Base-by-base conservation (phyloP, 2,113 vertebrate species). In the Zosterops lateralis region DNA sequence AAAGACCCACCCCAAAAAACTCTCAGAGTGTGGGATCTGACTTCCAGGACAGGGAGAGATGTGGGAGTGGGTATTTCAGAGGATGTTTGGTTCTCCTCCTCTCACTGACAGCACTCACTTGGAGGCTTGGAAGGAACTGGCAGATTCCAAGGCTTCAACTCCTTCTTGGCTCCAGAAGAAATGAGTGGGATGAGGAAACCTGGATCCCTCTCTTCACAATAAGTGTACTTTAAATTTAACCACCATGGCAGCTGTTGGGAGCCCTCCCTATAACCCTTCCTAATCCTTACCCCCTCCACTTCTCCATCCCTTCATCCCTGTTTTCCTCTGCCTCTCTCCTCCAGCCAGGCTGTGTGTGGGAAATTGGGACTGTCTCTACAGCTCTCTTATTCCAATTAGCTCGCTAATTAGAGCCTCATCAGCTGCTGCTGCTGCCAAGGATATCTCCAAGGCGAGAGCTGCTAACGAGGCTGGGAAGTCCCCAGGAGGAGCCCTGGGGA, bases 371-470 rank as follows among this genome's bases (percentile, higher is more conserved):
- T 3, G 4, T 81, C 73, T 50, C 45, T 51, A 36, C 40, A 72
- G 57, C 70, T 92, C 72, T 62, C 92, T 92, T 75, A 25, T 14
- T 82, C 91, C 87, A 92, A 76, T 96, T 93, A 96, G 19, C 89
- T 90, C 32, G 0, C 12, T 79, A 89, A 94, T 94, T 94, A 91
- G 57, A 67, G 42, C 77, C 38, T 91, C 84, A 67, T 88, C 72
- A 40, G 91, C 25, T 6, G 1, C 15, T 58, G 54, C 67, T 54
- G 68, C 51, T n/a, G 17, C 71, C 45, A 19, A 71, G 75, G 74
- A 26, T 42, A 29, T 70, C 71, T 61, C 73, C 48, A 14, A 88
- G 76, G 48, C 0, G 0, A 76, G 76, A 84, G 65, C 53, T 81
- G 73, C 54, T 93, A 91, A 91, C 12, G 0, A 82, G 92, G 57